Conservation (phyloP, 2,888 invertebrate genomes). For the Poecilobothrus nobilitatus region DNA sequence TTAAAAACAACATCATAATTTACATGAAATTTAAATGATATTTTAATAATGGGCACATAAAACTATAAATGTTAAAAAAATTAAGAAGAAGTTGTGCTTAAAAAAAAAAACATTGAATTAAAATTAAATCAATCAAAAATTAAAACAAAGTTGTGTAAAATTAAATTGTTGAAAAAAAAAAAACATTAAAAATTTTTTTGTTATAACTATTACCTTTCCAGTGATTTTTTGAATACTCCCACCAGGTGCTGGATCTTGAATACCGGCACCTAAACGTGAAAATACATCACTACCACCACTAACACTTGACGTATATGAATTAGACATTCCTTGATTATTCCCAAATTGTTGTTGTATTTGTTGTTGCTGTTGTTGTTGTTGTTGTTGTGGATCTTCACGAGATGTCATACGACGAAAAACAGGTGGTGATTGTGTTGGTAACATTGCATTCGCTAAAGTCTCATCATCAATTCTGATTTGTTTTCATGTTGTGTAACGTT, state of each 20-base stretch:
- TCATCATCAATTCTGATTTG: slow-evolving; percentile 9
- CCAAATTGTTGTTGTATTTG: neutral
- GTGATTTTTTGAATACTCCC: slow-evolving; percentile 33
- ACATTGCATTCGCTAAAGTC: slow-evolving; percentile 17
- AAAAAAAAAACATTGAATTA: too few species aligned
- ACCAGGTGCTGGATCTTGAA: slow-evolving; percentile 32
- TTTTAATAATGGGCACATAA: too few species aligned
- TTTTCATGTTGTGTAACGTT: slow-evolving; percentile 10
- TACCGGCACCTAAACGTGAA: slow-evolving; percentile 33
- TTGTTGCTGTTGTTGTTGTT: neutral
- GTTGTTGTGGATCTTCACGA: slow-evolving; percentile 28
- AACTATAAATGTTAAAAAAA: too few species aligned
- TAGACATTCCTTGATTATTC: neutral
- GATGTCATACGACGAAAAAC: slow-evolving; percentile 31
- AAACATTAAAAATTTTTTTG: neutral
- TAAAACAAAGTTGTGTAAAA: too few species aligned
- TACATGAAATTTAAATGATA: too few species aligned
- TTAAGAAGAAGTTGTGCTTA: too few species aligned
- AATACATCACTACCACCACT: slow-evolving; percentile 31
- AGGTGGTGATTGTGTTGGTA: slow-evolving; percentile 27
- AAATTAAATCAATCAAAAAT: too few species aligned
- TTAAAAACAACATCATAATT: too few species aligned
- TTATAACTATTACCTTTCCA: slow-evolving; percentile 28
- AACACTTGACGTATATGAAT: neutral
- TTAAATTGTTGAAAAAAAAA: too few species aligned